A percentile compares a stretch with the other conserved stretches of the same genome.
Conservation (phyloP, 2,888 invertebrate genomes). For the Ephialtes manifestator region DNA sequence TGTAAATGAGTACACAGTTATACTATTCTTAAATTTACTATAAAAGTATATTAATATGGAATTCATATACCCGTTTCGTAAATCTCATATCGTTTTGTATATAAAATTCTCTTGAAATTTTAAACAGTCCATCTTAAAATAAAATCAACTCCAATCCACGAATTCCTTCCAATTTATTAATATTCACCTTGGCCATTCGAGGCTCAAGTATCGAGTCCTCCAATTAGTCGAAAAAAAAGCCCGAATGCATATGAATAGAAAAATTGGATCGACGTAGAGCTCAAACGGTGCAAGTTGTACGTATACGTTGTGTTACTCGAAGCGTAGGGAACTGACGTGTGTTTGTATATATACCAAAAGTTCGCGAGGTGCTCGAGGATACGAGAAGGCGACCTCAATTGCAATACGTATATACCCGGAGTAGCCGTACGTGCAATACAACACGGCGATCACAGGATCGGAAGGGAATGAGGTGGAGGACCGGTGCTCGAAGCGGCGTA, state of each 20-base stretch:
- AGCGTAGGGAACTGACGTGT: neutral
- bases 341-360: neutral
- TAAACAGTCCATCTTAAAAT: too few relatives aligned
- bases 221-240: conserved; percentile 28
- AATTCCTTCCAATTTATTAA: neutral
- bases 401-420: neutral
- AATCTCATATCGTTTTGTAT: too few relatives aligned
- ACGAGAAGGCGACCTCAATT: conserved; percentile 15
- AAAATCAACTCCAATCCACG: too few relatives aligned
- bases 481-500: conserved; percentile 40
- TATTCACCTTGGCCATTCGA: neutral
- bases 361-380: neutral
- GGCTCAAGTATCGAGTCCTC: neutral
- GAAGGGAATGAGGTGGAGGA: conserved; percentile 11
- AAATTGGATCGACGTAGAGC: neutral
- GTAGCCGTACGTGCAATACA: conserved; percentile 9
- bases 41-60: too few relatives aligned
- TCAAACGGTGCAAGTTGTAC: neutral
- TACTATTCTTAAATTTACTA: too few relatives aligned
- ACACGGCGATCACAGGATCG: neutral
- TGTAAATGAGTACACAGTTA: too few relatives aligned
- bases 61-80: too few relatives aligned
- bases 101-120: too few relatives aligned
- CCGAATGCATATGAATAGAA: neutral
- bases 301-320: neutral